A percentile compares a stretch with the other conserved stretches of the same genome.
Conservation (phyloP, 2,888 invertebrate species). For the Timema cristinae region DNA sequence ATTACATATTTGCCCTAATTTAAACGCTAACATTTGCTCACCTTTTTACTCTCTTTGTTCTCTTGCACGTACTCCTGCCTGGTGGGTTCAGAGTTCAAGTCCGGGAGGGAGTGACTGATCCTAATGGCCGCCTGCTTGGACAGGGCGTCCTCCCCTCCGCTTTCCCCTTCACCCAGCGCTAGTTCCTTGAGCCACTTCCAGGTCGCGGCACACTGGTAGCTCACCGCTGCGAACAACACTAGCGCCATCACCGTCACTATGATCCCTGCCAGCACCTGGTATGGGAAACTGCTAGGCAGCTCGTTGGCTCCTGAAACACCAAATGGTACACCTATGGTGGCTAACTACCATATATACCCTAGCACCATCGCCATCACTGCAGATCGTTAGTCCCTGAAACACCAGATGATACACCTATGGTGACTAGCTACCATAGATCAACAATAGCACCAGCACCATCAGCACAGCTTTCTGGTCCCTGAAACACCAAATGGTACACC, state of each 20-base stretch:
- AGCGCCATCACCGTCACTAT: constrained; percentile 61
- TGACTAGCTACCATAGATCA: too few relatives aligned
- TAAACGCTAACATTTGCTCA: constrained; percentile 39
- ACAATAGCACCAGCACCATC: too few relatives aligned
- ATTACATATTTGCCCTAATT: too few relatives aligned
- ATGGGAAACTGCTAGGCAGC: constrained; percentile 24
- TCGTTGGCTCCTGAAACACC: not conserved
- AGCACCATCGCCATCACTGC: not conserved
- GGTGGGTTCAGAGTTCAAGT: constrained; percentile 64
- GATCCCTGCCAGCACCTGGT: constrained; percentile 51
- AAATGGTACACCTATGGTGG: too few relatives aligned
- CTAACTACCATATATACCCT: not conserved
- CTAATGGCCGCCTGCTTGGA: constrained; percentile 62
- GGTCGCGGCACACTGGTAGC: constrained; percentile 68
- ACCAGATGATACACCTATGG: too few relatives aligned
- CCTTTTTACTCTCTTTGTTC: constrained; percentile 65
- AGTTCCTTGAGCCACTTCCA: constrained; percentile 59
- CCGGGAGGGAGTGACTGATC: constrained; percentile 72
- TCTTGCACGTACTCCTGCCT: constrained; percentile 68
- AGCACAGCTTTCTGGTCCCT: too few relatives aligned
- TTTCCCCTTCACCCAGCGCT: constrained; percentile 7
- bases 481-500: too few relatives aligned
- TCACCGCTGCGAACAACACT: constrained; percentile 64
- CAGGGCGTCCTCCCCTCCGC: constrained; percentile 27
- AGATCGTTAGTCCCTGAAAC: too few relatives aligned